Base-by-base conservation (phyloP, 2,113 vertebrate species). In the Anas platyrhynchos region DNA sequence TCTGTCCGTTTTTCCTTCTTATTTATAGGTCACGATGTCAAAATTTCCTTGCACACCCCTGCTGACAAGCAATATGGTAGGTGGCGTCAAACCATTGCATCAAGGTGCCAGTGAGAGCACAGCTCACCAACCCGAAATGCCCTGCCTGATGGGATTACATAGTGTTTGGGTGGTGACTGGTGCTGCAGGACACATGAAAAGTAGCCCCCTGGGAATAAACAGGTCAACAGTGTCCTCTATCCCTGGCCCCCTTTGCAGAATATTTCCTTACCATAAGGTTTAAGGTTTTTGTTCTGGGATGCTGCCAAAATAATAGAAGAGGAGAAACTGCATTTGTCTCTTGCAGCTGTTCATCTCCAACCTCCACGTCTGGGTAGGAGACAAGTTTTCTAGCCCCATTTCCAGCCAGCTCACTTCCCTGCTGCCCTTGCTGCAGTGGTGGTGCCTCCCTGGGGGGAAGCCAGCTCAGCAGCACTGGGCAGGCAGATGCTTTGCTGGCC, bases 1-100 rank as follows among this genome's bases (percentile, higher is more conserved):
- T 91, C 41, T 63, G 14, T 75, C 58, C 44, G 38, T 85, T 59
- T 83, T 96, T 61, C 38, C 38, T 86, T 79, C 76, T 34, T 75
- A 1, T 88, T 73, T 34, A 4, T 20, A 88, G 86, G 68, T 85
- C 44, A 59, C 15, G 26, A 26, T 78, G 65, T 79, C 12, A 7
- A 87, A 91, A 67, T 76, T 59, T 20, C 75, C 36, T 88, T 73
- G 73, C 55, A 77, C 22, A 1, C 5, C 29, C 5, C 16, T 61
- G 65, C 56, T 87, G 48, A 73, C 41, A 66, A 59, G 32, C 46
- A 87, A 27, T 65, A n/a, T 36, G 48, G 32, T 66, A 11, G 90
- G 22, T 44, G 78, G 93, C 50, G 18, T 38, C 4, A 15, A 83
- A 16, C 10, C 27, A 14, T 1, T 38, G 62, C 67, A 62, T 4